phyloP scores from a whole-genome alignment of 2,113 vertebrate species.

The Catharus fuscescens region DNA sequence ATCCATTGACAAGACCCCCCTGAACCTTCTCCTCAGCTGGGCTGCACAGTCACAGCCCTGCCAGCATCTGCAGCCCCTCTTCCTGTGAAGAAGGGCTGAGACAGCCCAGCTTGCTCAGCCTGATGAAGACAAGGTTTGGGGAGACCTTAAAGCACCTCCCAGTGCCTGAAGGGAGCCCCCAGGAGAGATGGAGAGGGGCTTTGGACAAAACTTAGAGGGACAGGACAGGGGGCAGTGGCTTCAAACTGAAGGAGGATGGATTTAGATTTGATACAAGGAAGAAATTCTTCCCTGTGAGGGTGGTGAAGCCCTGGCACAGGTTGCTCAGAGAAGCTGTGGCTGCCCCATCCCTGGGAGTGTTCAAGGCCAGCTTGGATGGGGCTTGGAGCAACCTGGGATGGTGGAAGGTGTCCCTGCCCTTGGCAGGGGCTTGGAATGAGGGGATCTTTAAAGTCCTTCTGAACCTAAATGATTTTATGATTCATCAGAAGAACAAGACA shows the following conservation, averaged over 20 bases:
- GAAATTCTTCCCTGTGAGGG: neutral
- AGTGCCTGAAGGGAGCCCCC: neutral
- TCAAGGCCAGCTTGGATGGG: neutral
- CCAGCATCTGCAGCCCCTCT: neutral
- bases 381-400: fast-evolving
- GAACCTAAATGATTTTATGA: neutral
- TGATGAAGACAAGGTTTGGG: neutral
- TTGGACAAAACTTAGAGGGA: neutral
- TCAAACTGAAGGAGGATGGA: neutral
- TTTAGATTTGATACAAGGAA: neutral
- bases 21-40: neutral
- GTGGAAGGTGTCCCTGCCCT: neutral
- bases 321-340: neutral
- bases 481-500: neutral
- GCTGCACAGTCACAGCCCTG: neutral
- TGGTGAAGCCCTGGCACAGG: neutral
- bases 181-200: neutral
- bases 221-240: neutral
- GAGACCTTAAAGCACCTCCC: neutral
- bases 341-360: too few relatives aligned
- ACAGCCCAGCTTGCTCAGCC: neutral
- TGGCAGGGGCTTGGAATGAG: neutral
- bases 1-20: neutral
- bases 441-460: neutral
- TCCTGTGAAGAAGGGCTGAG: neutral